Evolutionary conservation across 2,888 invertebrate genomes (phyloP).

Genomic region (Eupeodes luniger): DNA sequence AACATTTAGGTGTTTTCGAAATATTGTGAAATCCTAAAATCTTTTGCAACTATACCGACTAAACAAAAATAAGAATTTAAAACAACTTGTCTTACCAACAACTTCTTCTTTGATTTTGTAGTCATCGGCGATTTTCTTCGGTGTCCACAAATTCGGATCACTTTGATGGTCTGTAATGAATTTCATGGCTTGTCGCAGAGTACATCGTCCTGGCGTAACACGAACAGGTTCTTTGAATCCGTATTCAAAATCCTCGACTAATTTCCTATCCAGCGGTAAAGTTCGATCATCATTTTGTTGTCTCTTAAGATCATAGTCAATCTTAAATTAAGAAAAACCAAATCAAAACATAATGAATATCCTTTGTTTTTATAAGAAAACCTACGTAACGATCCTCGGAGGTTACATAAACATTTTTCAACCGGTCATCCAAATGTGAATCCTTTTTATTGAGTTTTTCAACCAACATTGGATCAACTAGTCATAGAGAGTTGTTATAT

Average conservation of each 20-base stretch:
- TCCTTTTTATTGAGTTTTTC: slow-evolving; percentile 88
- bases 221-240: slow-evolving; percentile 88
- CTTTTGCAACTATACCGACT: neutral
- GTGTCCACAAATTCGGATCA: slow-evolving; percentile 86
- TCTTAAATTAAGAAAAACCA: slow-evolving; percentile 77
- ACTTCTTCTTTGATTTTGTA: slow-evolving; percentile 88
- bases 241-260: slow-evolving; percentile 86
- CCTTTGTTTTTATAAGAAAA: slow-evolving; percentile 73
- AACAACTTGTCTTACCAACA: slow-evolving; percentile 84
- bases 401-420: slow-evolving; percentile 90
- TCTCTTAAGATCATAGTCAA: slow-evolving; percentile 79
- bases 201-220: slow-evolving; percentile 87
- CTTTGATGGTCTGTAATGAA: slow-evolving; percentile 88
- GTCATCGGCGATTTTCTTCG: slow-evolving; percentile 87
- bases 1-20: neutral
- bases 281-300: slow-evolving; percentile 83
- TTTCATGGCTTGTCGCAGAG: slow-evolving; percentile 87
- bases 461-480: slow-evolving; percentile 87
- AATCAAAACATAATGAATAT: neutral
- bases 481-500: slow-evolving; percentile 1
- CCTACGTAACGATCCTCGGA: slow-evolving; percentile 87
- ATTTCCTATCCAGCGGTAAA: slow-evolving; percentile 86
- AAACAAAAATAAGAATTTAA: neutral
- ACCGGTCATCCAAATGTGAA: slow-evolving; percentile 86
- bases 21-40: neutral